phyloP scores from a whole-genome alignment of 92 coral and sea anemone species.

The Epizoanthus ramosus region DNA sequence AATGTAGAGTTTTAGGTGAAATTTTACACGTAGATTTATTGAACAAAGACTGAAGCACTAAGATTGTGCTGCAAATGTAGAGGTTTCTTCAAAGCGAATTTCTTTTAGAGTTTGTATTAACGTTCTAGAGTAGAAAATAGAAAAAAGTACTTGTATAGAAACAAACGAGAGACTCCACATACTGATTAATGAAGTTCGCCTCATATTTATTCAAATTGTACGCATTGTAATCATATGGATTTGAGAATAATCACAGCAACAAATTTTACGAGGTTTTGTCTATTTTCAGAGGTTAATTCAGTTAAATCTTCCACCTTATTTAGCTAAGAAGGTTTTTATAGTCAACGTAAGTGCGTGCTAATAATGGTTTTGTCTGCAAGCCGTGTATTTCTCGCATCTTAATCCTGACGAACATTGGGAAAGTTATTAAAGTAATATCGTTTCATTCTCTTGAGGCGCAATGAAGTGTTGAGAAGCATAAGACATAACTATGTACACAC shows the following conservation, averaged over 20 bases:
- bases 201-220: slow-evolving; percentile 61
- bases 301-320: slow-evolving; percentile 80
- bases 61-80: slow-evolving; percentile 28
- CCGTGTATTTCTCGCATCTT: slow-evolving; percentile 83
- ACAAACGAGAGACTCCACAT: slow-evolving; percentile 30
- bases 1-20: slow-evolving; percentile 40
- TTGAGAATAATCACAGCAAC: slow-evolving; percentile 42
- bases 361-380: slow-evolving; percentile 84
- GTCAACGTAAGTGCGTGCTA: slow-evolving; percentile 81
- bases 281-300: slow-evolving; percentile 77
- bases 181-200: slow-evolving; percentile 35
- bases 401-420: slow-evolving; percentile 80
- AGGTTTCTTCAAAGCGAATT: background rate
- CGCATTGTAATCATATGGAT: slow-evolving; percentile 50
- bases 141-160: background rate
- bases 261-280: slow-evolving; percentile 45
- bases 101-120: slow-evolving; percentile 46
- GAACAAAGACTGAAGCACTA: slow-evolving; percentile 3
- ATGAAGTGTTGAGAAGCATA: slow-evolving; percentile 61
- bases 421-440: slow-evolving; percentile 80
- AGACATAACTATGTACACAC: slow-evolving; percentile 24
- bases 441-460: slow-evolving; percentile 60
- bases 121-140: slow-evolving; percentile 26
- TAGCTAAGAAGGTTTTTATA: slow-evolving; percentile 84
- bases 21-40: slow-evolving; percentile 30